phyloP scores from a whole-genome alignment of 2,797 vertebrate species.

The Coreius guichenoti region DNA sequence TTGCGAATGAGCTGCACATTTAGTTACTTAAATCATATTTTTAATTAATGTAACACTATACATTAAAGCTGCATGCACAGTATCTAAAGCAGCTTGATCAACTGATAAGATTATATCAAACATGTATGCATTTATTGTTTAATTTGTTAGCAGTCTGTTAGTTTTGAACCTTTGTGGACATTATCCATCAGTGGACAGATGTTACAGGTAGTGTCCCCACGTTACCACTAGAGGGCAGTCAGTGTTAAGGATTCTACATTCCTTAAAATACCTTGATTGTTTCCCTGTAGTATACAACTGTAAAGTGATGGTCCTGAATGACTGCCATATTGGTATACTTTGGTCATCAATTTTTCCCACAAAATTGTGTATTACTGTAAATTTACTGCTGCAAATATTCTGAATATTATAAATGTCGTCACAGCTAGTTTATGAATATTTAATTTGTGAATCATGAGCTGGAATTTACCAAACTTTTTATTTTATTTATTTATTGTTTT shows the following conservation, averaged over 20 bases:
- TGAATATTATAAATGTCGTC: neutral
- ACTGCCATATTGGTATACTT: neutral
- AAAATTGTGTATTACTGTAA: neutral
- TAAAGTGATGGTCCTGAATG: neutral
- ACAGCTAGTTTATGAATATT: neutral
- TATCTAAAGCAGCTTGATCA: neutral
- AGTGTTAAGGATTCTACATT: neutral
- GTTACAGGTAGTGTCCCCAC: neutral
- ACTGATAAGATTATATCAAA: neutral
- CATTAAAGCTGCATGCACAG: neutral
- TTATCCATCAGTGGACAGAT: neutral
- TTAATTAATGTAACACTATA: neutral
- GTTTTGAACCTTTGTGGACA: neutral
- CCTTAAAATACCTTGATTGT: neutral
- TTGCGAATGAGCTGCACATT: neutral
- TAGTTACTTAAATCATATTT: neutral
- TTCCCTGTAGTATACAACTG: neutral
- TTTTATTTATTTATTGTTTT: neutral
- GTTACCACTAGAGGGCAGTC: conserved; percentile 51
- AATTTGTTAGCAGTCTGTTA: neutral
- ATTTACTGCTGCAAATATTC: neutral
- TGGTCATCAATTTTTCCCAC: neutral
- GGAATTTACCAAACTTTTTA: neutral
- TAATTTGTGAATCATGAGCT: neutral
- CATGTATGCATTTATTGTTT: neutral